Conservation (phyloP, 1,140 invertebrate species). For the Drepana arcuata region DNA sequence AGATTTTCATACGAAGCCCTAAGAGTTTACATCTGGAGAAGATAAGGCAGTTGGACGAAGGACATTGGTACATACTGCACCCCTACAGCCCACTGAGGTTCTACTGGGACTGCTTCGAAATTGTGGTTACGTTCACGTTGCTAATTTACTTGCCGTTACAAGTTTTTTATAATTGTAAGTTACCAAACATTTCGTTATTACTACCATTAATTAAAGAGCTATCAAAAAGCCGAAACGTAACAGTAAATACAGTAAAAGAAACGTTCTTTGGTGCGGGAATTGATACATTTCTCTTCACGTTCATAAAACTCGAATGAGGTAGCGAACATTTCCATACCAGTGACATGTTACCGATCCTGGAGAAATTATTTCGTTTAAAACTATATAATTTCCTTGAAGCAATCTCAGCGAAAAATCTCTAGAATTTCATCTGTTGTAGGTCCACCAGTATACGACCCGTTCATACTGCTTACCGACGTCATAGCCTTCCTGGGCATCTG, state of each 20-base stretch:
- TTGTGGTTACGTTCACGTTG: constrained; percentile 6
- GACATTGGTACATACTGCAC: constrained; percentile 20
- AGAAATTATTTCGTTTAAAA: neutral
- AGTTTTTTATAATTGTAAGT: constrained; percentile 26
- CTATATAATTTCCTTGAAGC: too few relatives aligned
- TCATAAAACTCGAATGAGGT: too few relatives aligned
- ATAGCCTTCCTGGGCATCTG: constrained; percentile 18
- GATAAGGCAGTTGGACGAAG: constrained; percentile 7
- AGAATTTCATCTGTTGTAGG: constrained; percentile 24
- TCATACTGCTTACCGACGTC: constrained; percentile 23
- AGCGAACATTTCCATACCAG: too few relatives aligned
- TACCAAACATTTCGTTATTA: neutral
- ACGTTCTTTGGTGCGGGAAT: too few relatives aligned
- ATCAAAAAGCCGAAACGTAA: too few relatives aligned
- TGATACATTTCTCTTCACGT: too few relatives aligned
- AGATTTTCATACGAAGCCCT: constrained; percentile 18
- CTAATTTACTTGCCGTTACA: constrained; percentile 27
- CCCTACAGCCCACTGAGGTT: constrained; percentile 32
- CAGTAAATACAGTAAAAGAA: too few relatives aligned
- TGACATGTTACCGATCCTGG: neutral
- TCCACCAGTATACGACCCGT: constrained; percentile 17
- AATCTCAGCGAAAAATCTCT: too few relatives aligned
- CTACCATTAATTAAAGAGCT: neutral
- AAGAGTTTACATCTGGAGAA: constrained; percentile 16
- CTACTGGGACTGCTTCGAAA: constrained; percentile 24